Conservation (phyloP, 2,113 vertebrate species). For the Corythaeola cristata region DNA sequence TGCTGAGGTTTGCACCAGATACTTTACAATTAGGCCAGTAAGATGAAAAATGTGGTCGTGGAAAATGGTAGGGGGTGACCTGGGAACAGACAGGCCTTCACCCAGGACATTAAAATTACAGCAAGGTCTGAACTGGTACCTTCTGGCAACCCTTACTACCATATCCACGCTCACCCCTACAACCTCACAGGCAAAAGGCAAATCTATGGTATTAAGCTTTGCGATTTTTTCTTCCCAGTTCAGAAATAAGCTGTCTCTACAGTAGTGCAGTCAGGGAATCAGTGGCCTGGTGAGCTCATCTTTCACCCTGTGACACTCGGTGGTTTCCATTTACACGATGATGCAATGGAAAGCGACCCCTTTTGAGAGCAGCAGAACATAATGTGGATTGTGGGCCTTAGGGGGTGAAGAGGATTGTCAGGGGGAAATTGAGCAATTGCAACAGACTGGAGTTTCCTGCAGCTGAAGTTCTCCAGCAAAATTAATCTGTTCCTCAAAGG, state of each 20-base stretch:
- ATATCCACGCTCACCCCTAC: accelerated
- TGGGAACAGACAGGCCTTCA: not conserved
- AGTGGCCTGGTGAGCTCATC: not conserved
- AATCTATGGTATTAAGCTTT: not conserved
- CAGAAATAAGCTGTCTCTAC: not conserved
- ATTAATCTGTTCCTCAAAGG: not conserved
- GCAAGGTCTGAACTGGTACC: not conserved
- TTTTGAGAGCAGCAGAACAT: not conserved
- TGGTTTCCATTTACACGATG: not conserved
- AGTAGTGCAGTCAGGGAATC: not conserved
- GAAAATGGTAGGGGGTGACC: not conserved
- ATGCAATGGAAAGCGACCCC: not conserved
- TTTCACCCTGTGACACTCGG: not conserved
- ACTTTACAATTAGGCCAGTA: not conserved
- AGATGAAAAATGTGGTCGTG: not conserved
- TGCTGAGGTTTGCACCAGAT: not conserved
- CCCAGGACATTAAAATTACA: not conserved
- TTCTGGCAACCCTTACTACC: not conserved
- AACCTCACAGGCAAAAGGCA: not conserved
- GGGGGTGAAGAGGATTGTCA: not conserved
- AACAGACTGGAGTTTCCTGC: not conserved
- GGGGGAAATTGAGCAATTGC: not conserved
- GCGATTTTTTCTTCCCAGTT: not conserved
- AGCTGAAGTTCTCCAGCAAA: not conserved
- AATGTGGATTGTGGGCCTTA: not conserved